These are phyloP conservation scores for Mesocentrotus franciscanus DNA, from an alignment of 53 echinoderm and acorn worm genomes.

Conservation along the genomic window DNA sequence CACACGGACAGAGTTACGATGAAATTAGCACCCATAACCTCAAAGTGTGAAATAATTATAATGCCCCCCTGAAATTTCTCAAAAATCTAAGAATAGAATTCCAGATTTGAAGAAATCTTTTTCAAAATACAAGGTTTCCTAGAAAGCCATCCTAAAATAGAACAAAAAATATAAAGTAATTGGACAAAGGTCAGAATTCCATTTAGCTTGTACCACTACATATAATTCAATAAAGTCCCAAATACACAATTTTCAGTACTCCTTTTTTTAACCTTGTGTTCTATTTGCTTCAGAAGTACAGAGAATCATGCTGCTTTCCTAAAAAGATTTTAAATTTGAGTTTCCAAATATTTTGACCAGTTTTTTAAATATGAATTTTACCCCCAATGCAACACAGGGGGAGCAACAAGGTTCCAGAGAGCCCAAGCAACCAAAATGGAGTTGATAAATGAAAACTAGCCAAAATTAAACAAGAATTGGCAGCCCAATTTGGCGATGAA, in stretches of 20 bases:
- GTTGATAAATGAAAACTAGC: background rate
- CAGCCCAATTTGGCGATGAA: background rate
- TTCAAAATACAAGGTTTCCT: slow-evolving; percentile 1
- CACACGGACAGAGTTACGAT: background rate
- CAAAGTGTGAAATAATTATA: background rate
- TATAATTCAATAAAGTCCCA: background rate
- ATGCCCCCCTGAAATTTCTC: slow-evolving; percentile 19
- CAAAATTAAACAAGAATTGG: background rate
- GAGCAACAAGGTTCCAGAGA: background rate
- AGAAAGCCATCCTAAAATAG: background rate
- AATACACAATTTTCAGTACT: background rate
- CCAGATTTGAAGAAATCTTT: background rate
- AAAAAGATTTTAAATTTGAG: background rate
- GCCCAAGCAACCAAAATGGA: background rate
- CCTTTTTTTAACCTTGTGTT: background rate
- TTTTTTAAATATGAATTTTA: background rate
- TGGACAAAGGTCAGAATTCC: background rate
- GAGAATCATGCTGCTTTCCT: slow-evolving; percentile 17
- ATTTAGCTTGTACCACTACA: background rate
- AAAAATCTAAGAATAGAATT: background rate
- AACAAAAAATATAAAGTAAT: background rate
- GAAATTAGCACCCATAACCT: background rate
- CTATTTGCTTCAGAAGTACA: background rate
- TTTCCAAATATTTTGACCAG: background rate
- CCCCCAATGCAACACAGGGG: background rate